Percentiles rank a stretch among this genome's conserved stretches.
These are phyloP conservation scores for Ariolimax columbianus DNA, from an alignment of 2,888 invertebrate species.

Conservation along the genomic window DNA sequence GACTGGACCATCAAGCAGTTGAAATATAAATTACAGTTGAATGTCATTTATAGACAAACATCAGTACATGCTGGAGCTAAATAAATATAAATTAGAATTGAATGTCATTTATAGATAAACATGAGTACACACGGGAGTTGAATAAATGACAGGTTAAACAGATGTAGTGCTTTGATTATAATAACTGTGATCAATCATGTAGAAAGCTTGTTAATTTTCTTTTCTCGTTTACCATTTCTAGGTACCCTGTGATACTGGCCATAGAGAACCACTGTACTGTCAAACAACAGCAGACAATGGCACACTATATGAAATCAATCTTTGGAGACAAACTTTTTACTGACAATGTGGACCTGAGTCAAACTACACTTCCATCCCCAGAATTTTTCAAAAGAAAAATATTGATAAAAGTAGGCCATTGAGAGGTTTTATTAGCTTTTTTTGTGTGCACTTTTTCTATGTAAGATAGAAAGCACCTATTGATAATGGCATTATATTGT, in stretches of 20 bases:
- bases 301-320: constrained; percentile 72
- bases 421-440: neutral
- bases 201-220: neutral
- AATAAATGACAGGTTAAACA: too few relatives aligned
- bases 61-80: too few relatives aligned
- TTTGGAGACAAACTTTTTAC: constrained; percentile 77
- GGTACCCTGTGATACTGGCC: constrained; percentile 81
- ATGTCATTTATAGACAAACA: too few relatives aligned
- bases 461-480: neutral
- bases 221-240: constrained; percentile 60
- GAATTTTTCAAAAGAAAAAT: constrained; percentile 77
- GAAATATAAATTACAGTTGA: too few relatives aligned
- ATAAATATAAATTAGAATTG: too few relatives aligned
- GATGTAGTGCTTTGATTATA: too few relatives aligned
- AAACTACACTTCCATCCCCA: constrained; percentile 75
- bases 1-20: too few relatives aligned
- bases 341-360: constrained; percentile 61
- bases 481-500: too few relatives aligned
- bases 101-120: too few relatives aligned
- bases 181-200: too few relatives aligned
- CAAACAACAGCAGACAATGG: constrained; percentile 79
- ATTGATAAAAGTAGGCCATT: constrained; percentile 55
- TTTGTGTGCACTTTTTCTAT: neutral
- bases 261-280: constrained; percentile 80
- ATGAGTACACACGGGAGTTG: too few relatives aligned